phyloP scores from a whole-genome alignment of 1,140 invertebrate genomes.

The Papilio polyxenes region DNA sequence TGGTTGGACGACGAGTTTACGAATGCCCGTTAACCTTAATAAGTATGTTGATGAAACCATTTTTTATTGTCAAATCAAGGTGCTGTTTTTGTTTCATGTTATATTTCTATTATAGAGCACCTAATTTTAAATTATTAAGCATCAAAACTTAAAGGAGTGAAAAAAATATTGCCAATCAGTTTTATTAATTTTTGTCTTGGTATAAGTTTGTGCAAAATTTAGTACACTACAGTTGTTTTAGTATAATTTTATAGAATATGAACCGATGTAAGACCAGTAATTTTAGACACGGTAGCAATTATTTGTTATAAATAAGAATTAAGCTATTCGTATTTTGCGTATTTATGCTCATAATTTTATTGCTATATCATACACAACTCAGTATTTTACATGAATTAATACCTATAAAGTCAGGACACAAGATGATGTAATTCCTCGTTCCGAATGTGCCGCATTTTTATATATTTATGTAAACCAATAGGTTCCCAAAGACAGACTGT shows the following conservation, averaged over 20 bases:
- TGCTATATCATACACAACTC: not conserved
- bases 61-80: no score
- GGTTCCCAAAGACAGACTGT: slow-evolving; percentile 26
- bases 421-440: not conserved
- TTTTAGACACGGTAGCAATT: not conserved
- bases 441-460: slow-evolving; percentile 13
- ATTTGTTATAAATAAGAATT: not conserved
- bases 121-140: no score
- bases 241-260: not conserved
- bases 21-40: no score
- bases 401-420: no score
- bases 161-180: not conserved
- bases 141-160: no score
- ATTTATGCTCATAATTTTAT: no score
- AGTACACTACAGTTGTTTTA: slow-evolving; percentile 11
- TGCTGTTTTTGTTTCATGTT: no score
- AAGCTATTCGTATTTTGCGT: not conserved
- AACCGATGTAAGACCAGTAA: not conserved
- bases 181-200: not conserved
- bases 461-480: slow-evolving; percentile 21
- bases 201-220: not conserved
- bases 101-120: no score
- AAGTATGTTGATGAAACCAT: no score
- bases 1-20: no score
- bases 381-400: not conserved